Evolutionary conservation across 2,113 vertebrate species (phyloP).

Genomic region (Tor tambroides): DNA sequence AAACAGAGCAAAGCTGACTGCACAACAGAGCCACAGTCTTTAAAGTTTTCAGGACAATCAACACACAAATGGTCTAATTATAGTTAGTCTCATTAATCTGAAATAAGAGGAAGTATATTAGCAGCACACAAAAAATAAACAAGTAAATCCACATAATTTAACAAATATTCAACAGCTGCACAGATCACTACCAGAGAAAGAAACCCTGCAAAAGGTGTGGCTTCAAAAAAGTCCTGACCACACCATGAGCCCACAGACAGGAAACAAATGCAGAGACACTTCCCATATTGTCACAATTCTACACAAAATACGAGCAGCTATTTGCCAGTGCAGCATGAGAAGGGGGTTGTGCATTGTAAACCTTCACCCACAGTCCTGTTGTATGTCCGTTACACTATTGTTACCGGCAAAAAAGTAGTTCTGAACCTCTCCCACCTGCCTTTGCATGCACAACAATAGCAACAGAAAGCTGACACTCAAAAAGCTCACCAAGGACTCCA

Average conservation of each 20-base stretch:
- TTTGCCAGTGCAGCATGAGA: neutral
- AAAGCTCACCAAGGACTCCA: neutral
- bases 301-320: neutral
- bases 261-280: conserved; percentile 32
- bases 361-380: conserved; percentile 55
- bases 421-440: conserved; percentile 63
- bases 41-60: neutral
- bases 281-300: conserved; percentile 24
- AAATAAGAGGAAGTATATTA: neutral
- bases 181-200: neutral
- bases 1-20: neutral
- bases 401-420: conserved; percentile 62
- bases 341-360: conserved; percentile 48
- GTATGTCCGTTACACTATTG: conserved; percentile 66
- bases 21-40: neutral
- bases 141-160: neutral
- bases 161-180: neutral
- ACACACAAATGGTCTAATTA: neutral
- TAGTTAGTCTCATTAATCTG: neutral
- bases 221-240: neutral
- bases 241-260: conserved; percentile 21
- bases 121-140: neutral
- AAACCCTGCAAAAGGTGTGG: conserved; percentile 1
- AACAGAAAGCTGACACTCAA: conserved; percentile 61
- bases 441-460: conserved; percentile 69